Conservation (phyloP, 2,888 invertebrate genomes). For the Euzetes globulus region DNA sequence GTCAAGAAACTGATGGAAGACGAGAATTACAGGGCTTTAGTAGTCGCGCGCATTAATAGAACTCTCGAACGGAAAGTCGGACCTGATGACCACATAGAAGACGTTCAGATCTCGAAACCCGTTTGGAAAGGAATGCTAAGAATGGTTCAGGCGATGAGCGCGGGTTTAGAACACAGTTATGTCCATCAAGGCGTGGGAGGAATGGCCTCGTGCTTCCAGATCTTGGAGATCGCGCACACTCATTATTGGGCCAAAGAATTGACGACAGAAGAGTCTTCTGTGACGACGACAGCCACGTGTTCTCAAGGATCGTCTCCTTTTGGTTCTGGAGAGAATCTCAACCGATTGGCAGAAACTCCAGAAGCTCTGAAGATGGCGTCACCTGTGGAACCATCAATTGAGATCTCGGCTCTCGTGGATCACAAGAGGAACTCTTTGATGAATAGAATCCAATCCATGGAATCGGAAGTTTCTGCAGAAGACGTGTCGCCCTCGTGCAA, state of each 20-base stretch:
- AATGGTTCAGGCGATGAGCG: conserved; percentile 76
- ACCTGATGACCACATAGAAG: conserved; percentile 92
- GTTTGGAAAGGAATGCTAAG: conserved; percentile 96
- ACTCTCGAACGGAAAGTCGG: conserved; percentile 86
- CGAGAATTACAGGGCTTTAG: conserved; percentile 92
- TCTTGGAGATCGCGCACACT: conserved; percentile 96
- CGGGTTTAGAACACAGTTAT: conserved; percentile 84
- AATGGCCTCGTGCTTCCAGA: conserved; percentile 87
- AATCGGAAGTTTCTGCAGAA: conserved; percentile 71
- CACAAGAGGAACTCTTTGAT: conserved; percentile 55
- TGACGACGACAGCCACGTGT: conserved; percentile 48
- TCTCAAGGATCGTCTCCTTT: conserved; percentile 48
- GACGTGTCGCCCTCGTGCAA: conserved; percentile 49
- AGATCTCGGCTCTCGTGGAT: conserved; percentile 23
- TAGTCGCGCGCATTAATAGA: conserved; percentile 86
- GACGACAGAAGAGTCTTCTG: conserved; percentile 48
- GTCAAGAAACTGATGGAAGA: conserved; percentile 96
- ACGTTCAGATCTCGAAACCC: conserved; percentile 81
- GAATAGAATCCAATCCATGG: conserved; percentile 67
- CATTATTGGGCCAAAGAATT: conserved; percentile 92
- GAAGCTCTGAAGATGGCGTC: not conserved
- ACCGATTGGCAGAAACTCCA: not conserved
- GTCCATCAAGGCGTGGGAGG: conserved; percentile 90
- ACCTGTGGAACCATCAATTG: no score
- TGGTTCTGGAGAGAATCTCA: conserved; percentile 32